Evolutionary conservation across 2,888 invertebrate genomes (phyloP).

Genomic region (Oxyteleia sp.): DNA sequence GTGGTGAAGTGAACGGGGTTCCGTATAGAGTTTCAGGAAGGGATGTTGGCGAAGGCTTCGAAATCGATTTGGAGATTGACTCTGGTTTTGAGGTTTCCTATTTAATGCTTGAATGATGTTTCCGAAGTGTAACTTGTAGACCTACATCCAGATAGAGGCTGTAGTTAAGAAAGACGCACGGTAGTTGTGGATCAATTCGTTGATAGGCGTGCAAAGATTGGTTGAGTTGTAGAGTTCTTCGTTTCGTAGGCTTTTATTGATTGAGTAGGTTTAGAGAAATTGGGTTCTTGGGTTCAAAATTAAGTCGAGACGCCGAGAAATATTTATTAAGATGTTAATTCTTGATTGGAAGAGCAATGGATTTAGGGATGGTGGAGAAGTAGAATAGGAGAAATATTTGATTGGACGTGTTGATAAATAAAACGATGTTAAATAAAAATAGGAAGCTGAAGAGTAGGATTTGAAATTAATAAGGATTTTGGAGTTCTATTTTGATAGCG

Average conservation of each 20-base stretch:
- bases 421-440: too few relatives aligned
- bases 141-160: neutral
- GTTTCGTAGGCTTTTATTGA: neutral
- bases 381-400: too few relatives aligned
- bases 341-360: too few relatives aligned
- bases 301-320: too few relatives aligned
- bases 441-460: too few relatives aligned
- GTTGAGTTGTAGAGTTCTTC: neutral
- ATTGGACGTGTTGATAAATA: too few relatives aligned
- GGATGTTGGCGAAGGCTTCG: neutral
- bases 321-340: too few relatives aligned
- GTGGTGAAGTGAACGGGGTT: neutral
- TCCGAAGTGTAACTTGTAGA: neutral
- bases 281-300: neutral
- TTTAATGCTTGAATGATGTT: neutral
- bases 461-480: too few relatives aligned
- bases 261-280: neutral
- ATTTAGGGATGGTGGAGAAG: too few relatives aligned
- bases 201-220: neutral
- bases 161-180: neutral
- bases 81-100: neutral
- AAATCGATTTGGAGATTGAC: slow-evolving; percentile 27
- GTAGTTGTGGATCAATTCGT: neutral
- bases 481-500: too few relatives aligned
- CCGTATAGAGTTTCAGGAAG: neutral